Percentiles rank a stretch among this genome's conserved stretches.
These are phyloP conservation scores for Brachycybe producta DNA, from an alignment of 2,888 invertebrate genomes.

Conservation along the genomic window DNA sequence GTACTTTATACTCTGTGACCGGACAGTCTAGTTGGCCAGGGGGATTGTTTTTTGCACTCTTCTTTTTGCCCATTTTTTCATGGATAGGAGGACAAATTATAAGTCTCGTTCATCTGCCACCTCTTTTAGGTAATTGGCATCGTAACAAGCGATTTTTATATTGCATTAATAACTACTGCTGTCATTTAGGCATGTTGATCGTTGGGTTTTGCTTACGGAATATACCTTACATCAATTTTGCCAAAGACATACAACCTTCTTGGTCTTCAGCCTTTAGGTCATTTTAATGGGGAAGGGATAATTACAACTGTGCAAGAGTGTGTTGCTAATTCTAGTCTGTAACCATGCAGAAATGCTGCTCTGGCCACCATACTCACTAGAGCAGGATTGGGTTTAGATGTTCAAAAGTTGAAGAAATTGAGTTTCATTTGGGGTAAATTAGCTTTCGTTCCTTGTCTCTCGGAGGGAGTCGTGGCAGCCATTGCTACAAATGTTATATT, in stretches of 20 bases:
- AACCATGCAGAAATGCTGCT: constrained; percentile 63
- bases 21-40: neutral
- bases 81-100: constrained; percentile 11
- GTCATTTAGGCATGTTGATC: constrained; percentile 18
- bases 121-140: constrained; percentile 17
- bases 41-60: neutral
- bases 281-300: neutral
- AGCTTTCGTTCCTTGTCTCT: constrained; percentile 71
- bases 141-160: no score
- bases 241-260: constrained; percentile 8
- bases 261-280: constrained; percentile 9
- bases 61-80: neutral
- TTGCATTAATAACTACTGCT: neutral
- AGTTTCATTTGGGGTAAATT: constrained; percentile 56
- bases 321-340: neutral
- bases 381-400: constrained; percentile 87
- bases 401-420: constrained; percentile 65
- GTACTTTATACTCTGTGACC: neutral
- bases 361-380: constrained; percentile 80
- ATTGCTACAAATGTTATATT: constrained; percentile 58
- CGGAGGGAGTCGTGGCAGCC: constrained; percentile 59
- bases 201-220: constrained; percentile 21
- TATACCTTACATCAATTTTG: constrained; percentile 20
- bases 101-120: constrained; percentile 11
- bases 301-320: neutral